Conservation (phyloP, 2,113 vertebrate genomes). For the Sarotherodon lohbergeri region DNA sequence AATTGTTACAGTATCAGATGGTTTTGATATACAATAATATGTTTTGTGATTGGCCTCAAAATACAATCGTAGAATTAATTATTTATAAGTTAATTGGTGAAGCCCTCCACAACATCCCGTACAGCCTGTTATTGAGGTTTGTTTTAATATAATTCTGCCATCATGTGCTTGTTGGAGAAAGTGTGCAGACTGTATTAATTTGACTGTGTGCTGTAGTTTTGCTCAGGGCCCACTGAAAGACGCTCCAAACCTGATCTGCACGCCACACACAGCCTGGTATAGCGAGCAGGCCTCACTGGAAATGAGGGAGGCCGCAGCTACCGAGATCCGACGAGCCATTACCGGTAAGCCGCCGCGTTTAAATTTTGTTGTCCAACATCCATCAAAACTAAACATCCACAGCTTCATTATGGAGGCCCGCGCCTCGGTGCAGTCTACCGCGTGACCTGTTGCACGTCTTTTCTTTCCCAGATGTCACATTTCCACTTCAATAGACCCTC, state of each 20-base stretch:
- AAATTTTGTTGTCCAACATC: background rate
- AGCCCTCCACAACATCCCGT: background rate
- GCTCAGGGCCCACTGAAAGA: slow-evolving; percentile 94
- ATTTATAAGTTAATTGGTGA: background rate
- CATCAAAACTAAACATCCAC: background rate
- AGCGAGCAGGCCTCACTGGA: slow-evolving; percentile 96
- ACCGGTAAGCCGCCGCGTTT: slow-evolving; percentile 74
- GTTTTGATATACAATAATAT: background rate
- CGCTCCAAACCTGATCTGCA: slow-evolving; percentile 94
- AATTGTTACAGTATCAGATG: background rate
- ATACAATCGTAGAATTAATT: background rate
- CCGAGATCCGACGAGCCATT: slow-evolving; percentile 93
- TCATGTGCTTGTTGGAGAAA: background rate
- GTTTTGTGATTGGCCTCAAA: background rate
- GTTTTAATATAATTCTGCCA: background rate
- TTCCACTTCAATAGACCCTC: slow-evolving; percentile 39
- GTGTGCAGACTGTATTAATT: background rate
- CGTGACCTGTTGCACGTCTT: background rate
- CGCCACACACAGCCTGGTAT: slow-evolving; percentile 97
- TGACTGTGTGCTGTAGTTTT: slow-evolving; percentile 72
- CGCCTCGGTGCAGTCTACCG: background rate
- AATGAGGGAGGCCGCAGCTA: slow-evolving; percentile 97
- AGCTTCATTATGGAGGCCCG: background rate
- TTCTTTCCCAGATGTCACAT: slow-evolving; percentile 37
- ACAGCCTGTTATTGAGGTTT: background rate